phyloP scores from a whole-genome alignment of 2,113 vertebrate species.

The Poeciliopsis turrubarensis region DNA sequence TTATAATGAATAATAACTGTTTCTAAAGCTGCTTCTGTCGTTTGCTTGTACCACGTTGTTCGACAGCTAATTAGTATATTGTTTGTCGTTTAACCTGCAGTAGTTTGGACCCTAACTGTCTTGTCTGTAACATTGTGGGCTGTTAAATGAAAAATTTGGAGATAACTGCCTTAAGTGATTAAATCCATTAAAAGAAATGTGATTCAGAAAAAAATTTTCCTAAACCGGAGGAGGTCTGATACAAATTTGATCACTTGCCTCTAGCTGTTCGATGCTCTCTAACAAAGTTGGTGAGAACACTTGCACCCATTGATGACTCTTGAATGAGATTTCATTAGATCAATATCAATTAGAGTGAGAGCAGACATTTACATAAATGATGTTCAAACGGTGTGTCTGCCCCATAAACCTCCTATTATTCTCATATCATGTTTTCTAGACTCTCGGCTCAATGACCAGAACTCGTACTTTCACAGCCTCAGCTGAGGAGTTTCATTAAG shows the following conservation, averaged over 20 bases:
- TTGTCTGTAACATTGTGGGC: not conserved
- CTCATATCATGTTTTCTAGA: constrained; percentile 50
- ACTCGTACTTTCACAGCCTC: constrained; percentile 35
- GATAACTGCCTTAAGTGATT: not conserved
- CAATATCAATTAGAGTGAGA: constrained; percentile 63
- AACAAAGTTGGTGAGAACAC: constrained; percentile 48
- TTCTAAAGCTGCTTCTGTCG: too few species aligned
- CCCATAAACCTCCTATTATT: constrained; percentile 66
- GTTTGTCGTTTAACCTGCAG: too few species aligned
- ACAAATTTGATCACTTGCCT: constrained; percentile 30
- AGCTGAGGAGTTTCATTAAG: constrained; percentile 64
- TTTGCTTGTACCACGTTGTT: too few species aligned
- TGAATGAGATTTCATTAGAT: constrained; percentile 52
- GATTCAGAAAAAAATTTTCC: constrained; percentile 14
- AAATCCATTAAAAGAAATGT: not conserved
- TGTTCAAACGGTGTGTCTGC: constrained; percentile 58
- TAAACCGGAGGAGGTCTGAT: constrained; percentile 11
- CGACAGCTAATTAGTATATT: too few species aligned
- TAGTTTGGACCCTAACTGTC: not conserved
- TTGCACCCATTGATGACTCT: constrained; percentile 44
- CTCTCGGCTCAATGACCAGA: constrained; percentile 42
- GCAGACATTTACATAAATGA: constrained; percentile 66
- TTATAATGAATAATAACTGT: too few species aligned
- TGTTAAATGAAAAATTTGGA: not conserved
- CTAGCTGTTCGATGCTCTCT: constrained; percentile 39